Conservation (phyloP, 2,888 invertebrate species). For the Adelognathus sp. region DNA sequence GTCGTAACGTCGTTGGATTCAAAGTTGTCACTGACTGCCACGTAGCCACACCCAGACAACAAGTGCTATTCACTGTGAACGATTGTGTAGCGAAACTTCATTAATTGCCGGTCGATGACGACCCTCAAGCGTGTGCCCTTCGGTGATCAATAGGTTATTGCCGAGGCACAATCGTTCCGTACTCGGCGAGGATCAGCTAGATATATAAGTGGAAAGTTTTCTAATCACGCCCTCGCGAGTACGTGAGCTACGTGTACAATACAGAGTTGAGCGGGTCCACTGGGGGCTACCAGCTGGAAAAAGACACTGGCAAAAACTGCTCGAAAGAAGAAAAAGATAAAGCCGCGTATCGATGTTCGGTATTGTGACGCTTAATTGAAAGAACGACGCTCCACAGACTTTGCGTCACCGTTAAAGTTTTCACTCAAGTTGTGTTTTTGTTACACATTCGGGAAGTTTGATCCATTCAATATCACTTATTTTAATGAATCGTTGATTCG, state of each 20-base stretch:
- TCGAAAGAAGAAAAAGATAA: background rate
- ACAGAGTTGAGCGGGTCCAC: background rate
- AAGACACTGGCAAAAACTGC: background rate
- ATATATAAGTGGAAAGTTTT: constrained; percentile 28
- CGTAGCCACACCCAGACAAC: background rate
- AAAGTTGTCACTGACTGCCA: background rate
- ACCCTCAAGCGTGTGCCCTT: background rate
- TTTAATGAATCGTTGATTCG: no score
- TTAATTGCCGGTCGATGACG: constrained; percentile 38
- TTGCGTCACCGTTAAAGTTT: no score
- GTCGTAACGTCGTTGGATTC: constrained; percentile 36
- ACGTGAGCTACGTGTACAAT: constrained; percentile 13
- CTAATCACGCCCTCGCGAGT: constrained; percentile 19
- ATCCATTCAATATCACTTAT: no score
- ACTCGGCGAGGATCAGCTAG: background rate
- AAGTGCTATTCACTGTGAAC: background rate
- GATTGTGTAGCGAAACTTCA: constrained; percentile 41
- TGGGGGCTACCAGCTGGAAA: background rate
- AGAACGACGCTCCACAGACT: no score
- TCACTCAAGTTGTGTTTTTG: no score
- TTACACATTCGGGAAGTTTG: no score
- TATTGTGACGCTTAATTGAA: no score
- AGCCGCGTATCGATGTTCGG: no score
- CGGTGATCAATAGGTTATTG: constrained; percentile 4
- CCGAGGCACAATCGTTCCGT: background rate